phyloP scores from a whole-genome alignment of 2,113 vertebrate genomes.

The Platichthys stellatus region DNA sequence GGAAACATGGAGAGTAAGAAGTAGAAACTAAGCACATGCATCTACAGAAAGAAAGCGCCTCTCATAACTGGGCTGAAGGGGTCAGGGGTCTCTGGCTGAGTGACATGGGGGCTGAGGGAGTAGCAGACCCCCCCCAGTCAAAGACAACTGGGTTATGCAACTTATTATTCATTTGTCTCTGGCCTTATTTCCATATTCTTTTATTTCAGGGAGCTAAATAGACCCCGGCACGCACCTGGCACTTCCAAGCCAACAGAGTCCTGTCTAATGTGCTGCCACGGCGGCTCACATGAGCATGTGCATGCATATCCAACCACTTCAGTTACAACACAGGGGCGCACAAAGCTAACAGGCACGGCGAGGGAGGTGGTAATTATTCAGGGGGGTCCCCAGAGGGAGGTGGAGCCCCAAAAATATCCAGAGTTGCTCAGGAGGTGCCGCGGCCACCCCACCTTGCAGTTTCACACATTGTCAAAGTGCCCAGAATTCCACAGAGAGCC shows the following conservation, averaged over 20 bases:
- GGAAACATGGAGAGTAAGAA: constrained; percentile 5
- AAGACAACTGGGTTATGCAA: constrained; percentile 67
- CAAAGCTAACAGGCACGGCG: constrained; percentile 7
- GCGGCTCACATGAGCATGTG: constrained; percentile 35
- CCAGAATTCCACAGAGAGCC: constrained; percentile 19
- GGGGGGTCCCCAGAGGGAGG: constrained; percentile 24
- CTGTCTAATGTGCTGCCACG: constrained; percentile 50
- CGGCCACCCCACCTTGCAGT: constrained; percentile 7
- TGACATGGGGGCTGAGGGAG: constrained; percentile 43
- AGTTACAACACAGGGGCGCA: constrained; percentile 7
- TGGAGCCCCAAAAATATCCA: constrained; percentile 7
- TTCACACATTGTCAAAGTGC: constrained; percentile 44
- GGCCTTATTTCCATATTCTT: constrained; percentile 72
- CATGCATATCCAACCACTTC: constrained; percentile 25
- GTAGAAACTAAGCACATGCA: constrained; percentile 5
- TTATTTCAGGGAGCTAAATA: constrained; percentile 68
- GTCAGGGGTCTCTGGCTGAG: constrained; percentile 54
- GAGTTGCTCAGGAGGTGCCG: neutral
- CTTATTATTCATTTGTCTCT: constrained; percentile 73
- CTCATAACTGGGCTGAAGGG: constrained; percentile 8
- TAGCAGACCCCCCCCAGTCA: constrained; percentile 23
- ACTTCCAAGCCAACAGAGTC: constrained; percentile 61
- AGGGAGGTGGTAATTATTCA: constrained; percentile 33
- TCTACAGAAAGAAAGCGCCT: constrained; percentile 6
- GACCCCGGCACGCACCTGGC: constrained; percentile 61